phyloP scores from a whole-genome alignment of 2,113 vertebrate species.

The Crypturellus undulatus region DNA sequence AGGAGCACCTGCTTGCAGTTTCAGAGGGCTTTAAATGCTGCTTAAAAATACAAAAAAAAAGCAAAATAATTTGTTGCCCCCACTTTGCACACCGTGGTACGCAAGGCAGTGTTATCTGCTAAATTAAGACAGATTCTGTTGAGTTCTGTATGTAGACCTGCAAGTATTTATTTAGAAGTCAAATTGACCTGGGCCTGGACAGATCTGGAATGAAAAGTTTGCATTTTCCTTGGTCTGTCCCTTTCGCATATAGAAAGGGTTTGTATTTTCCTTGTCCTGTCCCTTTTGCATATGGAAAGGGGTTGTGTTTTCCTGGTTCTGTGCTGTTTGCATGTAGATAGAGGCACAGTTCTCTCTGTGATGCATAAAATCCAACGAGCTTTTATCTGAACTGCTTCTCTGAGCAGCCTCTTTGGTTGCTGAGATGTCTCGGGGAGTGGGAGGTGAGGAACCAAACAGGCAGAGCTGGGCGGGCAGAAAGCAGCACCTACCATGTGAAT shows the following conservation, averaged over 20 bases:
- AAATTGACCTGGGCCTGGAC: background rate
- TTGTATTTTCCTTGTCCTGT: background rate
- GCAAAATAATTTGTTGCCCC: background rate
- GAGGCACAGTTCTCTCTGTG: background rate
- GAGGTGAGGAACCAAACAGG: background rate
- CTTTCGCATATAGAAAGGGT: background rate
- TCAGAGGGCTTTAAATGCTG: background rate
- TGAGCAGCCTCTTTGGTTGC: background rate
- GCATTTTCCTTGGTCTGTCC: background rate
- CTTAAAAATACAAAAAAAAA: background rate
- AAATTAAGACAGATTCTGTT: background rate
- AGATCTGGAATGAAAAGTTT: background rate
- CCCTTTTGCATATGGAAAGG: slow-evolving; percentile 1
- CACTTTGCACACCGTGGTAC: background rate
- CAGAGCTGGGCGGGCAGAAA: slow-evolving; percentile 6
- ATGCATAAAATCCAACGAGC: background rate
- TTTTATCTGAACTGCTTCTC: background rate
- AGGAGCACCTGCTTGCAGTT: background rate
- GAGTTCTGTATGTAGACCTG: background rate
- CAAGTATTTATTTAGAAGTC: background rate
- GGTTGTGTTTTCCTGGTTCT: background rate
- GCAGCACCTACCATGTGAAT: background rate
- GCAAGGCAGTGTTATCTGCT: background rate
- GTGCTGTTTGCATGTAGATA: background rate
- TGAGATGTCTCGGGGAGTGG: background rate